These are phyloP conservation scores for Acrobasis suavella DNA, from an alignment of 2,888 invertebrate genomes.

Conservation along the genomic window DNA sequence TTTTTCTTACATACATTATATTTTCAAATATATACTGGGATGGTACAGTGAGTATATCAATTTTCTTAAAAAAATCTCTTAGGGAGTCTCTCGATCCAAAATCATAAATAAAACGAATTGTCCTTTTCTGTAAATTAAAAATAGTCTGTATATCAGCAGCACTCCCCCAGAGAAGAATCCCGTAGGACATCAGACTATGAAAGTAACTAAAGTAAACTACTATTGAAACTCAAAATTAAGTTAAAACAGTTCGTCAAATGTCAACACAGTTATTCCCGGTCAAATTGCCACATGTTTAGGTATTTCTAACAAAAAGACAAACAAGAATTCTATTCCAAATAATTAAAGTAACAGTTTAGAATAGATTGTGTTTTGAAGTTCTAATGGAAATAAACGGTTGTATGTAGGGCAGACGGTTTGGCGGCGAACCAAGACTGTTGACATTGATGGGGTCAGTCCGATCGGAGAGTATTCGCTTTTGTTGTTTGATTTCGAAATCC, in stretches of 20 bases:
- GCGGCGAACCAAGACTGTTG: constrained; percentile 57
- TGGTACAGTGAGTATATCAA: too few species aligned
- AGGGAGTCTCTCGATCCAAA: too few species aligned
- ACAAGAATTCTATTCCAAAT: neutral
- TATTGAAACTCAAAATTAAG: neutral
- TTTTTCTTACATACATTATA: too few species aligned
- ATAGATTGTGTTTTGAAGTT: neutral
- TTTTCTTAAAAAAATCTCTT: too few species aligned
- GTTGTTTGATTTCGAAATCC: too few species aligned
- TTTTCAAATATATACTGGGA: too few species aligned
- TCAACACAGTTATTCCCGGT: constrained; percentile 14
- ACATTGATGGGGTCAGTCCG: constrained; percentile 37
- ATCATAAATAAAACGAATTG: too few species aligned
- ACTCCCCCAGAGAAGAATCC: too few species aligned
- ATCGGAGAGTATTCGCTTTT: constrained; percentile 22
- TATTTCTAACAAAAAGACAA: neutral
- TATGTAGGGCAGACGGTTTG: constrained; percentile 69
- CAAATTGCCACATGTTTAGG: neutral
- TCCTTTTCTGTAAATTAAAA: too few species aligned
- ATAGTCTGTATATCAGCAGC: too few species aligned
- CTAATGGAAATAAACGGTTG: constrained; percentile 33
- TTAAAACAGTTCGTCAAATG: constrained; percentile 2
- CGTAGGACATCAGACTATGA: too few species aligned
- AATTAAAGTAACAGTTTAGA: constrained; percentile 11
- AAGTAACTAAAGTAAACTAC: too few species aligned